Evolutionary conservation across 2,113 vertebrate genomes (phyloP).

Genomic region (Aramus guarauna): DNA sequence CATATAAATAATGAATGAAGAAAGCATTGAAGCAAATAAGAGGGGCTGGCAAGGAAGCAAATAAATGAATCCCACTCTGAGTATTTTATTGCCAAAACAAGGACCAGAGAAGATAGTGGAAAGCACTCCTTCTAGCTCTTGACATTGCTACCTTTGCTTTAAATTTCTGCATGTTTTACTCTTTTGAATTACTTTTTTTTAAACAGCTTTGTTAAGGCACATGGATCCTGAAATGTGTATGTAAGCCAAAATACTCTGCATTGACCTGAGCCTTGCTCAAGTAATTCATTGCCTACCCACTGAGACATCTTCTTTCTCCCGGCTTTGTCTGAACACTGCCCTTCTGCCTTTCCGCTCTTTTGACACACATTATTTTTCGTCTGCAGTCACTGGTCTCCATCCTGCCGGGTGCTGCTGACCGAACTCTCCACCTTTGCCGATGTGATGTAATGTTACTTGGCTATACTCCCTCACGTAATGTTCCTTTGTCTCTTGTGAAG

Average conservation of each 20-base stretch:
- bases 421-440: background rate
- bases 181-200: background rate
- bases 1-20: background rate
- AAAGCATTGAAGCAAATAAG: background rate
- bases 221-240: background rate
- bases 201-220: background rate
- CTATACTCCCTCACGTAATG: background rate
- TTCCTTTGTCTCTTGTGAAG: background rate
- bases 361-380: background rate
- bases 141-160: background rate
- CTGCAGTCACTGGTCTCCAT: background rate
- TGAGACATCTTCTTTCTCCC: background rate
- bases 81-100: background rate
- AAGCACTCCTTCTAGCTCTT: background rate
- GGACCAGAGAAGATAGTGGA: background rate
- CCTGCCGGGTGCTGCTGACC: background rate
- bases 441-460: background rate
- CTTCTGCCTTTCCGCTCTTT: background rate
- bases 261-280: background rate
- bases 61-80: background rate
- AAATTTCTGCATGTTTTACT: background rate
- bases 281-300: background rate
- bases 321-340: background rate
- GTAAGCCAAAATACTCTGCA: background rate
- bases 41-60: background rate